These are phyloP conservation scores for Epistrophe eligans DNA, from an alignment of 2,888 invertebrate genomes.

Conservation along the genomic window DNA sequence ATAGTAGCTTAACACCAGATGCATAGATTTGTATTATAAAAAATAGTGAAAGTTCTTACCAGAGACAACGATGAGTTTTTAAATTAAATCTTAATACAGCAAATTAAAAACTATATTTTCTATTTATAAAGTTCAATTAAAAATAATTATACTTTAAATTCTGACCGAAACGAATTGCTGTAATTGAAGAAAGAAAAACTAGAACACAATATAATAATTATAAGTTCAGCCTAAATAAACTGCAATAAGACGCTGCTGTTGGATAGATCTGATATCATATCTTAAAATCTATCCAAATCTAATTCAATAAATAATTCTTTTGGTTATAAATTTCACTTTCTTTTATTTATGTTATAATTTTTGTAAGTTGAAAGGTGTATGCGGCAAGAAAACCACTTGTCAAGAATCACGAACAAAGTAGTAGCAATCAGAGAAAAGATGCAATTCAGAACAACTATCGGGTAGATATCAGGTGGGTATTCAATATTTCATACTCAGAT, in stretches of 20 bases:
- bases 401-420: too few species aligned
- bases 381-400: background rate
- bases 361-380: background rate
- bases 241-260: background rate
- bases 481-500: too few species aligned
- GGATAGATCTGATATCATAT: background rate
- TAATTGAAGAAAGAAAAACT: background rate
- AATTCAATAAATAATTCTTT: constrained; percentile 5
- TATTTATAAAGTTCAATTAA: constrained; percentile 7
- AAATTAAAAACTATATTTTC: background rate
- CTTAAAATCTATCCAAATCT: background rate
- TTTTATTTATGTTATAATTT: background rate
- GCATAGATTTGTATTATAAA: background rate
- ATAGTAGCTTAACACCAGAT: background rate
- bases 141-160: constrained; percentile 1
- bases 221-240: background rate
- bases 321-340: background rate
- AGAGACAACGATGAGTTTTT: background rate
- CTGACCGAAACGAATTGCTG: background rate
- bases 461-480: too few species aligned
- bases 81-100: background rate
- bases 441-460: too few species aligned
- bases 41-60: constrained; percentile 12
- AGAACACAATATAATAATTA: background rate
- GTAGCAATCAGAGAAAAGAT: too few species aligned